Conservation (phyloP, 1,140 invertebrate species). For the Caligus rogercresseyi region DNA sequence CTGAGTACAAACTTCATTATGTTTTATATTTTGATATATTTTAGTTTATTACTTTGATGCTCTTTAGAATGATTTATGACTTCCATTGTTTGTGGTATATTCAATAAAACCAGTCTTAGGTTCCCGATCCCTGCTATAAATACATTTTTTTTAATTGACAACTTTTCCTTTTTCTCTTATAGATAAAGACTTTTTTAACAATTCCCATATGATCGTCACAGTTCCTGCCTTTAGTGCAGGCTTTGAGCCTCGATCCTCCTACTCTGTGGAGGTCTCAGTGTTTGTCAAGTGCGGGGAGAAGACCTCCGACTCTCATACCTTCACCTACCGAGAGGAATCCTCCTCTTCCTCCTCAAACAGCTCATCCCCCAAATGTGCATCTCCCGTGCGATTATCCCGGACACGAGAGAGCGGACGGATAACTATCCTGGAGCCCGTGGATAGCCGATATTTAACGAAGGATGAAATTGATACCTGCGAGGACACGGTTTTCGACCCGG, state of each 20-base stretch:
- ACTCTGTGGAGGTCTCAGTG: conserved; percentile 47
- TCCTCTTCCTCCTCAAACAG: neutral
- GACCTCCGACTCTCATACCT: conserved; percentile 64
- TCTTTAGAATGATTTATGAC: no score
- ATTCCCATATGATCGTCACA: conserved; percentile 62
- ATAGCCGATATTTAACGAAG: neutral
- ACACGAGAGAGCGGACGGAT: neutral
- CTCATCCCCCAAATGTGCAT: neutral
- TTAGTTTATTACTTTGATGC: no score
- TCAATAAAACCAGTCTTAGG: no score
- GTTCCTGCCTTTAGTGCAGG: conserved; percentile 41
- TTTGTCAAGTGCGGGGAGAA: conserved; percentile 68
- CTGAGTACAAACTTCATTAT: no score
- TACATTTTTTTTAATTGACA: conserved; percentile 10
- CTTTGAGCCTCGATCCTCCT: conserved; percentile 37
- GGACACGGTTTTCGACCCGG: neutral
- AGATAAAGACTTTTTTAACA: conserved; percentile 38
- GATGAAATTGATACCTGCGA: neutral
- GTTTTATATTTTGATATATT: no score
- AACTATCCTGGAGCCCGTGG: neutral
- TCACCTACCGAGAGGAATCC: conserved; percentile 43
- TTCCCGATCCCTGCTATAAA: conserved; percentile 9
- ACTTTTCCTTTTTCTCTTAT: conserved; percentile 27
- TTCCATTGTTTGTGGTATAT: no score
- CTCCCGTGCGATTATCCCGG: neutral